A percentile compares a stretch with the other conserved stretches of the same genome.
phyloP scores from a whole-genome alignment of 2,113 vertebrate genomes.

The Micronisus gabar region DNA sequence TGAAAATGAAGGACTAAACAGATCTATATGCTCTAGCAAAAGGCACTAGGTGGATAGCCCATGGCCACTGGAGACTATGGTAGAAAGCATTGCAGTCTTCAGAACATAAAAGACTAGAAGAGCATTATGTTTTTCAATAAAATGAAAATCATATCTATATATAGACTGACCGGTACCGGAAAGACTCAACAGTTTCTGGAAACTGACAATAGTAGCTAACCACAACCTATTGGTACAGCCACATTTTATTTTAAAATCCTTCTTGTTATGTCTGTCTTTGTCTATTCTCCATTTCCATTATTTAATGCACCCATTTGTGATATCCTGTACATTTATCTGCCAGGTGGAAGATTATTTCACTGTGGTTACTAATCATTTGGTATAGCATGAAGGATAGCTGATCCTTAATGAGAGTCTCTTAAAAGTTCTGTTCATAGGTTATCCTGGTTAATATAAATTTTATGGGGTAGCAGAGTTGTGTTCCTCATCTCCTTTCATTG shows the following conservation, averaged over 20 bases:
- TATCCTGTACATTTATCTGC: background rate
- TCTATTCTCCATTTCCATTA: background rate
- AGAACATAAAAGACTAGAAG: background rate
- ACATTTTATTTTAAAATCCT: background rate
- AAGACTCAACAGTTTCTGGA: background rate
- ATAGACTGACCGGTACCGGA: background rate
- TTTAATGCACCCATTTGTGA: background rate
- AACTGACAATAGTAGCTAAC: background rate
- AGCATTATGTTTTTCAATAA: background rate
- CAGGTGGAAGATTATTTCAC: background rate
- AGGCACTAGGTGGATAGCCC: background rate
- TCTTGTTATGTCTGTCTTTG: background rate
- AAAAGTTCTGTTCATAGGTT: background rate
- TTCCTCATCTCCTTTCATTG: background rate
- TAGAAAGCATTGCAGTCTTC: background rate
- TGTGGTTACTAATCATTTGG: background rate
- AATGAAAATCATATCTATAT: background rate
- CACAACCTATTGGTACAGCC: background rate
- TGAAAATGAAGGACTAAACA: background rate
- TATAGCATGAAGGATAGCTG: background rate
- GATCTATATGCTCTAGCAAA: background rate
- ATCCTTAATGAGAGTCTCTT: background rate
- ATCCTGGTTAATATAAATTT: background rate
- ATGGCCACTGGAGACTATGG: background rate
- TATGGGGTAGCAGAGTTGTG: background rate